A percentile compares a stretch with the other conserved stretches of the same genome.
Evolutionary conservation across 2,797 vertebrate genomes (phyloP).

Genomic region (Alcedo atthis): DNA sequence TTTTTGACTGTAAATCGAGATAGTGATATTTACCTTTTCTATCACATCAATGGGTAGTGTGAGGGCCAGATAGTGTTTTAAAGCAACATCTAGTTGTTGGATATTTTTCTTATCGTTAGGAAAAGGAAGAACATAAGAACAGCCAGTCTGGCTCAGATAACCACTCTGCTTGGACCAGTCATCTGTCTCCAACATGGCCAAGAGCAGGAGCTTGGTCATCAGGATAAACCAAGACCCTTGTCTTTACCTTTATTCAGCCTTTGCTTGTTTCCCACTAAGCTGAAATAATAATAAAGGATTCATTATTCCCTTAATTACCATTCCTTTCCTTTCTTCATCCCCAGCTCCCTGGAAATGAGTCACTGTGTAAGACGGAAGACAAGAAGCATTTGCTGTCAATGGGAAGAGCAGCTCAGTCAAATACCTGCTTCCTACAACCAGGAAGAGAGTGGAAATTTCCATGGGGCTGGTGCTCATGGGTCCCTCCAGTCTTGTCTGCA

Average conservation of each 20-base stretch:
- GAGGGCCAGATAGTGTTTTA: neutral
- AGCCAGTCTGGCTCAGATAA: neutral
- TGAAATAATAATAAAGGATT: neutral
- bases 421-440: neutral
- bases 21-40: neutral
- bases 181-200: neutral
- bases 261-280: neutral
- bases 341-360: neutral
- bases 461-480: neutral
- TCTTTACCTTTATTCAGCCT: neutral
- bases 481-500: conserved; percentile 18
- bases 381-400: neutral
- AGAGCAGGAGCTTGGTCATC: neutral
- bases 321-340: neutral
- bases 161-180: neutral
- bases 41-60: neutral
- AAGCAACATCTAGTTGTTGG: neutral
- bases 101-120: neutral
- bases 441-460: conserved; percentile 47
- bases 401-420: neutral
- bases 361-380: neutral
- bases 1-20: neutral
- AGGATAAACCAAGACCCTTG: neutral
- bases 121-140: neutral
- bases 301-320: neutral